Evolutionary conservation across 2,113 vertebrate species (phyloP).

Genomic region (Microcebus tavaratra): DNA sequence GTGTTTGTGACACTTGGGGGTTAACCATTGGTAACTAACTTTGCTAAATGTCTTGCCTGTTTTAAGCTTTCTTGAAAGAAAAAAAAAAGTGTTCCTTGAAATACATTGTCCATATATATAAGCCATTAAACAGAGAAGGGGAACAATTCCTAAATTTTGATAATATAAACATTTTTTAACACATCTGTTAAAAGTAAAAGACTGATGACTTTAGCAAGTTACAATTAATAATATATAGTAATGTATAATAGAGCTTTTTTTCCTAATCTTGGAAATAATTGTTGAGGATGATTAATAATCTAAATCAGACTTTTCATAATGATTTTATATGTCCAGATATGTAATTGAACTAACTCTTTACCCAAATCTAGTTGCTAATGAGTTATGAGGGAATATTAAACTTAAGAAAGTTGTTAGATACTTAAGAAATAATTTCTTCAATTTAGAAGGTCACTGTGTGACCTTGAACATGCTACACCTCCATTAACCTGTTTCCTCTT

Average conservation of each 20-base stretch:
- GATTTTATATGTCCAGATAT: neutral
- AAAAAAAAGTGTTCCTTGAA: neutral
- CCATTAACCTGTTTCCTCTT: neutral
- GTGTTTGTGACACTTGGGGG: neutral
- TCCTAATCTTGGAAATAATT: neutral
- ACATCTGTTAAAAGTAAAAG: neutral
- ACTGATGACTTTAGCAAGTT: neutral
- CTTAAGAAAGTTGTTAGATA: conserved; percentile 13
- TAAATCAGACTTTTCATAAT: conserved; percentile 16
- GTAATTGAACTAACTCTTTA: neutral
- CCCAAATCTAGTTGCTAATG: neutral
- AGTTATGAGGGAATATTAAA: neutral
- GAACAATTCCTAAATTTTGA: neutral
- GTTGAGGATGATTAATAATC: neutral
- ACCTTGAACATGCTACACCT: neutral
- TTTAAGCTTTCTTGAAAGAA: conserved; percentile 5
- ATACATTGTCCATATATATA: conserved; percentile 16
- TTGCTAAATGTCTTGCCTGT: neutral
- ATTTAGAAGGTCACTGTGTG: neutral
- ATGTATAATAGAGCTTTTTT: neutral
- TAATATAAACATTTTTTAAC: neutral
- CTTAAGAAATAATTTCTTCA: conserved; percentile 11
- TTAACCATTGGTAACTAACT: neutral
- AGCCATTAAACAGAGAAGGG: neutral
- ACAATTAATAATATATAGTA: neutral